Percentiles rank a stretch among this genome's conserved stretches.
Evolutionary conservation across 2,888 invertebrate species (phyloP).

Genomic region (Agrotis exclamationis): DNA sequence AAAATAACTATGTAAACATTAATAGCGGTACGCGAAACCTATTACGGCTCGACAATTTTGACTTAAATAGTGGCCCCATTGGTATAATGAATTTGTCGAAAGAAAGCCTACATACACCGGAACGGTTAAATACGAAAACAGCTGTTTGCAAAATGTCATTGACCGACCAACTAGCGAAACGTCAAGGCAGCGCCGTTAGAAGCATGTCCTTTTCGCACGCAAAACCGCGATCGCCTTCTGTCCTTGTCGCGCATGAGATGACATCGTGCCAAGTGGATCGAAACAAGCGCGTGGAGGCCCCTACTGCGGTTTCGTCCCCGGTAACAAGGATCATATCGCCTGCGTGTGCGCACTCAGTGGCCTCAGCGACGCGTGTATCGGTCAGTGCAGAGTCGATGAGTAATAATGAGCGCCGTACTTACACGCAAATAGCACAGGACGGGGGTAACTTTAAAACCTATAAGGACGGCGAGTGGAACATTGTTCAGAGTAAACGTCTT

Average conservation of each 20-base stretch:
- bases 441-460: not conserved
- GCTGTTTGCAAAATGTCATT: not conserved
- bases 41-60: not conserved
- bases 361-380: not conserved
- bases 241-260: not conserved
- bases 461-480: not conserved
- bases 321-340: not conserved
- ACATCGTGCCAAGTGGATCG: not conserved
- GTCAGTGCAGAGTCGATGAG: too few species aligned
- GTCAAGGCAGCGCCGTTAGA: not conserved
- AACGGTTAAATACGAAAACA: not conserved
- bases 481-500: not conserved
- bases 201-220: not conserved
- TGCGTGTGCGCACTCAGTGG: not conserved
- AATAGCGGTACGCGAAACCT: constrained; percentile 10
- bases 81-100: constrained; percentile 6
- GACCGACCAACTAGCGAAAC: not conserved
- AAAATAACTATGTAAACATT: not conserved
- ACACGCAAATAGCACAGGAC: not conserved
- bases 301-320: not conserved
- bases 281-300: not conserved
- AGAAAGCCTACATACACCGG: not conserved
- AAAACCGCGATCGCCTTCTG: not conserved
- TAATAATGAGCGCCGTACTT: not conserved
- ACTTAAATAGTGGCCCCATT: constrained; percentile 14